These are phyloP conservation scores for Cygnus buccinator DNA, from an alignment of 2,113 vertebrate genomes.

Conservation along the genomic window DNA sequence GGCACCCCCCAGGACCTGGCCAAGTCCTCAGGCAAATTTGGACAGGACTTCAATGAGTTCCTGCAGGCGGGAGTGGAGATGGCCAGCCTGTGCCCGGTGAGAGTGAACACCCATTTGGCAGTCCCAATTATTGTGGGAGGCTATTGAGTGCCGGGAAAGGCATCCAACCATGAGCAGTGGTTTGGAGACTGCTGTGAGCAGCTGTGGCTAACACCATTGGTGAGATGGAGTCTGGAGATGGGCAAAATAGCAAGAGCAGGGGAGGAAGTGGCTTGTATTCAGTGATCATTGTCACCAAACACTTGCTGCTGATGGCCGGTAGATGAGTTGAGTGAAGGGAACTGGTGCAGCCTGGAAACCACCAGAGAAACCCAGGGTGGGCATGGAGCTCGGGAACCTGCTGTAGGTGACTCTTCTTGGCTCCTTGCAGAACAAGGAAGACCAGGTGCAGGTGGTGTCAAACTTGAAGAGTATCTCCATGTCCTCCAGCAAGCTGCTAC, in stretches of 20 bases:
- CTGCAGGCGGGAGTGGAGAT: constrained; percentile 95
- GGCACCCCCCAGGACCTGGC: constrained; percentile 93
- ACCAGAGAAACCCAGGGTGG: not conserved
- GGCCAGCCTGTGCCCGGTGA: constrained; percentile 93
- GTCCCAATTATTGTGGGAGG: not conserved
- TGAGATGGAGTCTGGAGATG: not conserved
- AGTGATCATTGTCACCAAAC: rapidly evolving
- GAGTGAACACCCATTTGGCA: not conserved
- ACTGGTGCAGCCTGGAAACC: not conserved
- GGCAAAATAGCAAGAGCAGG: not conserved
- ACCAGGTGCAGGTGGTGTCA: constrained; percentile 91
- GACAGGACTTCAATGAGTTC: constrained; percentile 93
- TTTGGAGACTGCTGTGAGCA: not conserved
- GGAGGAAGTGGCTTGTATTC: not conserved
- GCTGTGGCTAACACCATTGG: rapidly evolving
- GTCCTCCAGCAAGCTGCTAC: constrained; percentile 95
- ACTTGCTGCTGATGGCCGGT: not conserved
- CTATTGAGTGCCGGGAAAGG: not conserved
- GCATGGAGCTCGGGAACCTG: not conserved
- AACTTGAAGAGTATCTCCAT: constrained; percentile 98
- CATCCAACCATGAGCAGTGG: not conserved
- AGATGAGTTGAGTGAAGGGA: not conserved
- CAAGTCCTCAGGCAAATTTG: constrained; percentile 92
- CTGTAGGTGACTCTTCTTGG: not conserved
- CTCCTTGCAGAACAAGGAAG: constrained; percentile 86